Evolutionary conservation across 2,888 invertebrate species (phyloP).

Genomic region (Troides oblongomaculatus): DNA sequence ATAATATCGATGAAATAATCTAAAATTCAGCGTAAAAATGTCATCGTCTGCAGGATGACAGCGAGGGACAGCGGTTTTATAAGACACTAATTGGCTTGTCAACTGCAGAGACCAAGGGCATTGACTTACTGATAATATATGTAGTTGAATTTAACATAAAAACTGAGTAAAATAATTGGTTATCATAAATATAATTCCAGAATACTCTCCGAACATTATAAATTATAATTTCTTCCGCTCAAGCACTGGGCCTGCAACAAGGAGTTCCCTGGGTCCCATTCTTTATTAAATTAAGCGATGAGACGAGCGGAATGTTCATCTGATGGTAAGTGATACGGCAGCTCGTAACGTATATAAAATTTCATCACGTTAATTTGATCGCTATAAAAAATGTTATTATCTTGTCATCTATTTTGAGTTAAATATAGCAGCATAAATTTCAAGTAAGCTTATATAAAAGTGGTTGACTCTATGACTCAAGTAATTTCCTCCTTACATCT

Average conservation of each 20-base stretch:
- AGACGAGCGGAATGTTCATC: too few species aligned
- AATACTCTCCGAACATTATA: background rate
- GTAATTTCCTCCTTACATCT: slow-evolving; percentile 33
- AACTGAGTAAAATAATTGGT: slow-evolving; percentile 4
- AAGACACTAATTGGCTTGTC: slow-evolving; percentile 31
- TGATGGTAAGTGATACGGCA: too few species aligned
- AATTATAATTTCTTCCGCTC: background rate
- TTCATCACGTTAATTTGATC: too few species aligned
- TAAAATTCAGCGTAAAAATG: slow-evolving; percentile 26
- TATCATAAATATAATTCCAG: background rate
- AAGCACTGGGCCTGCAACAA: too few species aligned
- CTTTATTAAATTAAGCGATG: too few species aligned
- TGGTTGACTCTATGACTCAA: slow-evolving; percentile 21
- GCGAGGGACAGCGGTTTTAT: slow-evolving; percentile 24
- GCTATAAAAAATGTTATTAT: background rate
- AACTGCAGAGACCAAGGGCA: slow-evolving; percentile 21
- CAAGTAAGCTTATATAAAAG: slow-evolving; percentile 9
- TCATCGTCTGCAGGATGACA: slow-evolving; percentile 22
- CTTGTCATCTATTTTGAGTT: background rate
- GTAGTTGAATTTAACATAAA: slow-evolving; percentile 25
- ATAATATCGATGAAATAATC: slow-evolving; percentile 9
- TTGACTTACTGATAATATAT: slow-evolving; percentile 25
- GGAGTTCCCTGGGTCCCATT: too few species aligned
- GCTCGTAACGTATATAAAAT: too few species aligned
- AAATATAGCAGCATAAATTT: background rate